Evolutionary conservation across 2,113 vertebrate genomes (phyloP), one percentile per base, ranked within the genome.

Genomic region (Nothocercus julius): DNA sequence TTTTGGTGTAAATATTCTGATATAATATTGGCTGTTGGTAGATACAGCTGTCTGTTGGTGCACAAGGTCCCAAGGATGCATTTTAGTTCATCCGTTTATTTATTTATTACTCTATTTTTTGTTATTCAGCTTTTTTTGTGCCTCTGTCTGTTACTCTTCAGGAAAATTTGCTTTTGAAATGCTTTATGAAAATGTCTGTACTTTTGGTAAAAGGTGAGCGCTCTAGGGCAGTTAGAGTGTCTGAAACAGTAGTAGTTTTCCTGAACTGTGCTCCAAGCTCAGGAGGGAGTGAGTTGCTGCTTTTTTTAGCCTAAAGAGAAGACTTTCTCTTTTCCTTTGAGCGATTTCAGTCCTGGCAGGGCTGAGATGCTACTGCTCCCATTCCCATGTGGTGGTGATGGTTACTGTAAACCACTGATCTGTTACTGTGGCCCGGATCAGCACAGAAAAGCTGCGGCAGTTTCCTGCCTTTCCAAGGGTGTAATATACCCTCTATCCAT

Each of bases 381-480:
- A 16, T 84, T 88, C 36, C 85, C n/a, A 4, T 47, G 9, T 11
- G 32, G 49, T 53, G 56, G 18, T 75, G 90, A 56, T 1, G 24
- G 72, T 89, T 91, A 18, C 54, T 87, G 78, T 70, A 81, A 96
- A 80, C 20, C 74, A 58, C 62, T 27, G 70, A 36, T 82, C 58
- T 0, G 0, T 85, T 83, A 64, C 51, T 79, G 64, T 7, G 25
- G 84, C 86, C 81, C 89, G 72, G 73, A 36, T 56, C 75, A 74
- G 0, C 42, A 36, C 28, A 74, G 79, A 87, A 88, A 90, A 91
- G 51, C 75, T 88, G 56, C 68, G 90, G 92, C 81, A 40, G 83
- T 91, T 90, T 91, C 56, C 38, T 84, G 76, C 80, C 61, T 82
- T 94, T 70, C 16, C 47, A 78, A 40, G 69, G 42, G n/a, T 92